Evolutionary conservation across 2,113 vertebrate species (phyloP).

Genomic region (Pygoscelis adeliae): DNA sequence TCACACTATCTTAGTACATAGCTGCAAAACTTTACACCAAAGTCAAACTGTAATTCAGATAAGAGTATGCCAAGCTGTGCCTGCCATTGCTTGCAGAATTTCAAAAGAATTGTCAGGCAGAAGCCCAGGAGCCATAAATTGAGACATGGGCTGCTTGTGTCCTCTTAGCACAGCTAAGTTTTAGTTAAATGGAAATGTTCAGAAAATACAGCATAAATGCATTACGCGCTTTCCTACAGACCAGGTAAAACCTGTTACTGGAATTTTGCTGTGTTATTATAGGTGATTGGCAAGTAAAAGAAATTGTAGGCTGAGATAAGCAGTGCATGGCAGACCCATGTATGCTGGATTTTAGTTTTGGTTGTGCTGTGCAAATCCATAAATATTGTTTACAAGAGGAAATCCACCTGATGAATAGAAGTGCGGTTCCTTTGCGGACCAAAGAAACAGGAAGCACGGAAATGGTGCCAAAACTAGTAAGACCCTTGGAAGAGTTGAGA

Average conservation of each 20-base stretch:
- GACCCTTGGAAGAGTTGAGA: neutral
- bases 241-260: neutral
- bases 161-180: neutral
- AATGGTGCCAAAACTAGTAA: neutral
- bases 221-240: neutral
- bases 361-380: neutral
- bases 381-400: neutral
- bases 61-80: neutral
- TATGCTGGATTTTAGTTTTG: neutral
- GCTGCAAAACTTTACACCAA: neutral
- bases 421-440: neutral
- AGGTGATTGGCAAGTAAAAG: neutral
- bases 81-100: neutral
- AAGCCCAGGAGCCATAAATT: neutral
- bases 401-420: neutral
- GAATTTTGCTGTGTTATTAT: neutral
- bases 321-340: neutral
- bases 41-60: neutral
- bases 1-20: neutral
- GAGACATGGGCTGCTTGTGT: fast-evolving
- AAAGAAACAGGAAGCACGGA: neutral
- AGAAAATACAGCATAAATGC: neutral
- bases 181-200: neutral
- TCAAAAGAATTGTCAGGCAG: neutral
- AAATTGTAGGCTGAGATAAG: neutral